Evolutionary conservation across 2,797 vertebrate species (phyloP), one percentile per base, ranked within the genome.

Genomic region (Acrossocheilus fasciatus): DNA sequence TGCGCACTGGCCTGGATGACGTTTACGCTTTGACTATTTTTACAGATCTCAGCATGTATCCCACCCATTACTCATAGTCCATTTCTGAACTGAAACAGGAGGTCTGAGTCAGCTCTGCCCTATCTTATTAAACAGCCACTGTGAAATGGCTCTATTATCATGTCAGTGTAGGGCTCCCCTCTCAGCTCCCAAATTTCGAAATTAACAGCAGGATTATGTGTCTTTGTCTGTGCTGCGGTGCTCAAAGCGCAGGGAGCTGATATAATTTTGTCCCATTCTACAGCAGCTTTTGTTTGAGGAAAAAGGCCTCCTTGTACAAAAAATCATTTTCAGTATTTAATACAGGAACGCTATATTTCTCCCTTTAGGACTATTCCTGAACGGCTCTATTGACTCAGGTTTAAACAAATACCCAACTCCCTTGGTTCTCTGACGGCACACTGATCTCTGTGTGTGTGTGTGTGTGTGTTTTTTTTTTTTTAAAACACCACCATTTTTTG

Each of bases 281-380:
- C 89, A 81, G 26, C 83, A 52, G 83, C 92, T 91, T 94, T 93
- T 93, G 92, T 93, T 91, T 88, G 87, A 89, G 91, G 88, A 93
- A 90, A 93, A 93, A 91, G 88, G 88, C 85, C 89, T 86, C 90
- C 47, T 41, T 72, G 30, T 39, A 68, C 12, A 91, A 91, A 91
- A 92, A 77, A 70, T 82, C 66, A 84, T 88, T 87, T 89, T 74
- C 87, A 86, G 52, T 89, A 82, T 80, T 87, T 85, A 84, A 86
- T 87, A 91, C 86, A 54, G 75, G 36, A 59, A 72, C 2, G 6
- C 54, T 18, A 54, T 87, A 83, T 88, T 87, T 85, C 47, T 59
- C 39, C 75, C 52, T 87, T 89, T 85, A 85, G 82, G 84, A 45
- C 85, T 82, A 88, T 92, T 91, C 89, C 72, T 76, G 85, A 88